Conservation (phyloP, 2,113 vertebrate species). For the Heterotilapia buettikoferi region DNA sequence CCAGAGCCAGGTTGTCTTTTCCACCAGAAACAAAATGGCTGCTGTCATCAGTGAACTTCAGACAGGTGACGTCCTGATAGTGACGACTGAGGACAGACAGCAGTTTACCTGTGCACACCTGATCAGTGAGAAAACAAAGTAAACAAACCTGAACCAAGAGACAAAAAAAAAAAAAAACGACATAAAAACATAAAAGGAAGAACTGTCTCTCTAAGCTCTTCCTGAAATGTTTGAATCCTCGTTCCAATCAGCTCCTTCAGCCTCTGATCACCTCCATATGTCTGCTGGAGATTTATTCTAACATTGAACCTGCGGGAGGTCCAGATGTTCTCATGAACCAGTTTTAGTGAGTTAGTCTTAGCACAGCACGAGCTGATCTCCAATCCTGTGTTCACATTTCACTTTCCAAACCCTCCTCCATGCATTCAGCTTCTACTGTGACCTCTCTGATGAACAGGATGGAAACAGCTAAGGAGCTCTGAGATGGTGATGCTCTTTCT, state of each 20-base stretch:
- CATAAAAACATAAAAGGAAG: background rate
- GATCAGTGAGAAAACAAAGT: background rate
- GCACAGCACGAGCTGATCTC: background rate
- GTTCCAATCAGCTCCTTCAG: background rate
- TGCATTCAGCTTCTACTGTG: background rate
- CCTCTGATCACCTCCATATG: background rate
- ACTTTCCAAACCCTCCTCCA: background rate
- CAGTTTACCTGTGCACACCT: conserved; percentile 90
- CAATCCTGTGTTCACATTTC: background rate
- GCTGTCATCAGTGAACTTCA: conserved; percentile 89
- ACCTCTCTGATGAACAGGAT: background rate
- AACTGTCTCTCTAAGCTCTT: background rate
- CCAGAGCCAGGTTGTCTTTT: conserved; percentile 89
- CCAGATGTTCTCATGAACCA: background rate
- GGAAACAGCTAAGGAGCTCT: background rate
- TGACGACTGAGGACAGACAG: conserved; percentile 85
- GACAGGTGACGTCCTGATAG: conserved; percentile 91
- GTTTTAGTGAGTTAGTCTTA: background rate
- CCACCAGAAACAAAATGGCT: conserved; percentile 92
- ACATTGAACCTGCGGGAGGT: background rate
- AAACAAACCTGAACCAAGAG: background rate
- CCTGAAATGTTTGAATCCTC: background rate
- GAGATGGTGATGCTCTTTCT: background rate
- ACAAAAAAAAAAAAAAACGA: background rate
- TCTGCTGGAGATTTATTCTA: background rate